A percentile compares a stretch with the other conserved stretches of the same genome.
Evolutionary conservation across 2,113 vertebrate species (phyloP).

Genomic region (Excalfactoria chinensis): DNA sequence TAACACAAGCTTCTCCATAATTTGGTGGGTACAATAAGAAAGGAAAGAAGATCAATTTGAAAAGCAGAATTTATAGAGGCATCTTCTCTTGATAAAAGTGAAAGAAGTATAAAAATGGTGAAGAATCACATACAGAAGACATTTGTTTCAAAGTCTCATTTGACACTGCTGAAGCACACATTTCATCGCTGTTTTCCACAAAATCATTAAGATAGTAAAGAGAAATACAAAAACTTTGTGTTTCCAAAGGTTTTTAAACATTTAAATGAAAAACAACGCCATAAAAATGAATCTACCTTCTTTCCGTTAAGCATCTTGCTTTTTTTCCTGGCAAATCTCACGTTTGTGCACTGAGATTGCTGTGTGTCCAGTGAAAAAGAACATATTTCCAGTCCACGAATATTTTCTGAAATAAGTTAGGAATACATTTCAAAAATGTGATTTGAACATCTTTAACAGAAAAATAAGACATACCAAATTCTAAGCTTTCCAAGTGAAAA

Average conservation of each 20-base stretch:
- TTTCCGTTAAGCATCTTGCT: conserved; percentile 31
- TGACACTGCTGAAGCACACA: background rate
- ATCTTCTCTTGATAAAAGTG: background rate
- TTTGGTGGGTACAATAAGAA: background rate
- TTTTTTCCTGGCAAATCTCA: conserved; percentile 73
- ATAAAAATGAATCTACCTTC: conserved; percentile 57
- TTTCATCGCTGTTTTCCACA: background rate
- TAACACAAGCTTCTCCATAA: background rate
- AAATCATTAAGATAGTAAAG: background rate
- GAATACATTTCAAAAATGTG: conserved; percentile 20
- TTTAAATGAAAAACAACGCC: background rate
- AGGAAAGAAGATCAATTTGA: background rate
- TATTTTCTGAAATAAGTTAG: conserved; percentile 75
- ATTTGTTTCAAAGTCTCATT: background rate
- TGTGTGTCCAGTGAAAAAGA: conserved; percentile 74
- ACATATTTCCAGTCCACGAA: conserved; percentile 86
- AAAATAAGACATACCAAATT: background rate
- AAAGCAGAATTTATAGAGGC: background rate
- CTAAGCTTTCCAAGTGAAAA: background rate
- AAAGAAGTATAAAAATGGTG: background rate
- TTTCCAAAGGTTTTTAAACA: background rate
- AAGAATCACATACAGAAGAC: background rate
- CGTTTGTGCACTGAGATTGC: conserved; percentile 69
- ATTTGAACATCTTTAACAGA: background rate
- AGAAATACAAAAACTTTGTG: background rate